Base-by-base conservation (phyloP, 2,888 invertebrate species). In the Harpalus rubripes region DNA sequence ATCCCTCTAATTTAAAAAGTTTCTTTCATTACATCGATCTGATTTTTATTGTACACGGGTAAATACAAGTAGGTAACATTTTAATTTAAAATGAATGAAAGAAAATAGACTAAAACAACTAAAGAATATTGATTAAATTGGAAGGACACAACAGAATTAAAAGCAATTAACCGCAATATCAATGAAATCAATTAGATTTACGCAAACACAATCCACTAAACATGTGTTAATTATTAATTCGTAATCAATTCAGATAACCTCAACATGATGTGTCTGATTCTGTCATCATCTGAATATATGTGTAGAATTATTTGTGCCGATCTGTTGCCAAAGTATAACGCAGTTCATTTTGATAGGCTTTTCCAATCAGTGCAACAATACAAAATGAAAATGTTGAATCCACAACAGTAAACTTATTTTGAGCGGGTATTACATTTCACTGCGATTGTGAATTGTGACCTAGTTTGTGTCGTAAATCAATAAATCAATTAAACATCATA, bases 401-500 rank as follows among this genome's bases (percentile, higher is more conserved):
- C 72, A 10, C 72, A 74, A 41, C 44, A 15, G n/a, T 10, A 44
- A 44, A 74, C 72, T 74, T 74, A 74, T 44, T 74, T 2, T 10
- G 7, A 74, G 44, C 32, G 7, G 10, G 61, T 16, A 63, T 26
- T 68, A 39, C 68, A 68, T 68, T 63, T 74, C 72, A 74, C 22
- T 44, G 72, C 44, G 72, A 74, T 68, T 74, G 65, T 65, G 81
- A 81, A 74, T 74, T 56, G 81, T 81, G 81, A 81, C 82, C 82
- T 59, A 72, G 59, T 82, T 74, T 58, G 52, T 16, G 82, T 18
- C 39, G 59, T n/a, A 72, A 74, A 82, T 82, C 82, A 74, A 82
- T 82, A 82, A 82, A 82, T 82, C 82, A 82, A 82, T 82, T 72
- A 41, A 82, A 68, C 74, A 68, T 81, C 72, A 72, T 81, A 81